A percentile compares a stretch with the other conserved stretches of the same genome.
Conservation (phyloP, 2,113 vertebrate species). For the Heterochromis multidens region DNA sequence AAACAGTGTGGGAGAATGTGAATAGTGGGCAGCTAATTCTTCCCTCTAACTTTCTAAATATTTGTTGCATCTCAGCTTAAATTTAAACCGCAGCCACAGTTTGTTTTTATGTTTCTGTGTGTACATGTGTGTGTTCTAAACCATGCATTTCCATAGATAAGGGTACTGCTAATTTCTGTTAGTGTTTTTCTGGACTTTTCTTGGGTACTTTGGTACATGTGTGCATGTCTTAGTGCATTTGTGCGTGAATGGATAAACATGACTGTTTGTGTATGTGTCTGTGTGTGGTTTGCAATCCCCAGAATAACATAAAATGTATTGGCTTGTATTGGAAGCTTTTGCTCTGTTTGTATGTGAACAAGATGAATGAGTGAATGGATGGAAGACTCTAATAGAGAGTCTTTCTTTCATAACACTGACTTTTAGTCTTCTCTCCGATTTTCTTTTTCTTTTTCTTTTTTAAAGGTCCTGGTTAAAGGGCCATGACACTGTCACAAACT, state of each 20-base stretch:
- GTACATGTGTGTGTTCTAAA: neutral
- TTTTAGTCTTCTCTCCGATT: neutral
- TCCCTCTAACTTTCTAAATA: neutral
- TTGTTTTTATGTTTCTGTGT: neutral
- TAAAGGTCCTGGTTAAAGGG: neutral
- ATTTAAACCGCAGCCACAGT: neutral
- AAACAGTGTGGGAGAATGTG: neutral
- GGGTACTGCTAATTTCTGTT: neutral
- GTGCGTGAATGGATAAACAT: conserved; percentile 24
- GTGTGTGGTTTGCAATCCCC: conserved; percentile 4
- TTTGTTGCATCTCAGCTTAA: conserved; percentile 5
- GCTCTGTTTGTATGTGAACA: neutral
- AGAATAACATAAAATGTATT: neutral
- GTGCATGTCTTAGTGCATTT: neutral
- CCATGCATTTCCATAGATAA: conserved; percentile 37
- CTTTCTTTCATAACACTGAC: neutral
- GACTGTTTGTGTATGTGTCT: neutral
- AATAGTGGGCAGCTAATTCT: neutral
- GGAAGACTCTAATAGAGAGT: neutral
- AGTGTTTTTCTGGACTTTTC: conserved; percentile 14
- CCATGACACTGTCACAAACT: neutral
- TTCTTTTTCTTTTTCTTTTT: neutral
- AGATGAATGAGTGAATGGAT: neutral
- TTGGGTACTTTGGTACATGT: conserved; percentile 1
- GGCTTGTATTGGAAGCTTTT: neutral